Conservation (phyloP, 2,888 invertebrate genomes). For the Brenthis hecate region DNA sequence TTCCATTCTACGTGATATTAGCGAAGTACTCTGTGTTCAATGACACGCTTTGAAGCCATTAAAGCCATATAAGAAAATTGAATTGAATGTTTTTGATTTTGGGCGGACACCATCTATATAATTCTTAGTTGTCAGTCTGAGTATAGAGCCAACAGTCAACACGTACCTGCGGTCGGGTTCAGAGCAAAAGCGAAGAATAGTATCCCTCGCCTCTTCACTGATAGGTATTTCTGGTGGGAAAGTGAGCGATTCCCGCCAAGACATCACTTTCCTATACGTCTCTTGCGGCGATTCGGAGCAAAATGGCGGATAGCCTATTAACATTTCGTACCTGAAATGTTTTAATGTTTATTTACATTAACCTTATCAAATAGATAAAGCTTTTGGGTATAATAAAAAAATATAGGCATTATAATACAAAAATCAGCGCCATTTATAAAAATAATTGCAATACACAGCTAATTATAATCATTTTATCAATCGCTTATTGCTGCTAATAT, state of each 20-base stretch:
- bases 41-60: no score
- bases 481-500: no score
- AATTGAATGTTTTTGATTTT: no score
- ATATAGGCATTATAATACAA: no score
- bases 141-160: background rate
- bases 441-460: no score
- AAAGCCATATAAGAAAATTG: no score
- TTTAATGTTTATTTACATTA: background rate
- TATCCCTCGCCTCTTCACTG: slow-evolving; percentile 97
- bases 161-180: slow-evolving; percentile 93
- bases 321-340: slow-evolving; percentile 92
- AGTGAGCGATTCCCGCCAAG: slow-evolving; percentile 98
- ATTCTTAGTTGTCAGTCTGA: background rate
- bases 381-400: no score
- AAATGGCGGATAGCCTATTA: slow-evolving; percentile 99
- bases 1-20: no score
- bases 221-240: slow-evolving; percentile 99
- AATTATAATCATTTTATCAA: no score
- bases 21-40: no score
- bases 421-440: no score
- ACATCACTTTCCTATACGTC: slow-evolving; percentile 97
- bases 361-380: background rate
- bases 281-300: slow-evolving; percentile 99
- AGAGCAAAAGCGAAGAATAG: slow-evolving; percentile 97
- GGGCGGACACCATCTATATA: no score